Base-by-base conservation (phyloP, 2,113 vertebrate genomes). In the Heterochromis multidens region DNA sequence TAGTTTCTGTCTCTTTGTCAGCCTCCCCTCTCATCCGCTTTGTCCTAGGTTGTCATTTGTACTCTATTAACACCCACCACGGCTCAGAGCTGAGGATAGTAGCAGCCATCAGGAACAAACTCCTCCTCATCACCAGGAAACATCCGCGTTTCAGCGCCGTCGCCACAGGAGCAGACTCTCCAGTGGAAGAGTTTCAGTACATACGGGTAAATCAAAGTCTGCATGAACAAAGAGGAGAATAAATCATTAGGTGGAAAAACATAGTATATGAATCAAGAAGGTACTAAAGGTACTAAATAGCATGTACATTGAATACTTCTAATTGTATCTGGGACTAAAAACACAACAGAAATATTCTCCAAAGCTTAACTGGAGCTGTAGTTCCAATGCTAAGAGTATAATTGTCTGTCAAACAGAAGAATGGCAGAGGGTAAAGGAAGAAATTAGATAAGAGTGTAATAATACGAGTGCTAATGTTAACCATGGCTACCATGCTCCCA, bases 1-100 rank as follows among this genome's bases (percentile, higher is more conserved):
- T 67, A 58, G 40, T 86, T 63, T 88, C n/a, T 74, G 16, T 37
- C 33, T 80, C 74, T 79, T 23, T 17, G 3, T 83, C 74, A 74
- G 74, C 35, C 17, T 72, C 23, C 49, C 14, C 17, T 35, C 52
- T 9, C 63, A 35, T 54, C 78, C 10, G 49, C 81, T 85, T 76
- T 84, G 85, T 87, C 82, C 85, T 95, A 99, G 99, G 99, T 82
- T 99, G 98, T 95, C 98, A 99, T 94, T 91, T 99, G 85, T 99
- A 99, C 65, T 97, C 98, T 79, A 97, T 98, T 93, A 99, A 99
- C 95, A 99, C 99, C 59, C 99, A 99, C 92, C 97, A 99, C n/a
- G 95, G 97, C 88, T 96, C 91, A 1, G 97, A 98, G 91, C 94
- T 99, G 90, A 96, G 99, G 90, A 96, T 99, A 14, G 96, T 99